Percentiles rank a stretch among this genome's conserved stretches.
Conservation (phyloP, 2,113 vertebrate species). For the Aplodontia rufa region DNA sequence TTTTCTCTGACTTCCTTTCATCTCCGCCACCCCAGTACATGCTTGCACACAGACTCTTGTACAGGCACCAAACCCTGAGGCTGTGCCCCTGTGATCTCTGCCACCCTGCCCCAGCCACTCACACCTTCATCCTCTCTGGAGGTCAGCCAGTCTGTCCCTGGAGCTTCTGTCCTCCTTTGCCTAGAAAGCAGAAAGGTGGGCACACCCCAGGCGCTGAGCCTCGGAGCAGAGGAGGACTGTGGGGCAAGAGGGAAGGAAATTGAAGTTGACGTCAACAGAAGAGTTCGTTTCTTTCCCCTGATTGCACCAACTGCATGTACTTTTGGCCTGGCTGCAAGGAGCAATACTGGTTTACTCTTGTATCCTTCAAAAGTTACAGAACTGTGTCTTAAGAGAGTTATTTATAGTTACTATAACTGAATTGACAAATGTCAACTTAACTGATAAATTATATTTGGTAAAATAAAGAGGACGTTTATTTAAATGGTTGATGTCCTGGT, state of each 20-base stretch:
- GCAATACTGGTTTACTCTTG: slow-evolving; percentile 82
- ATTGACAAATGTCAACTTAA: slow-evolving; percentile 84
- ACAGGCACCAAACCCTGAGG: neutral
- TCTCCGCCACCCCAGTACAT: neutral
- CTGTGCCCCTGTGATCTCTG: neutral
- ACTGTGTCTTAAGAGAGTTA: slow-evolving; percentile 84
- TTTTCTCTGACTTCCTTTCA: neutral
- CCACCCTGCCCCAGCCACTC: neutral
- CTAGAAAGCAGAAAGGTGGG: neutral
- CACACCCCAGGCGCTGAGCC: neutral
- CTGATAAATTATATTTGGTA: slow-evolving; percentile 90
- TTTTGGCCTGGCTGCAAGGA: slow-evolving; percentile 79
- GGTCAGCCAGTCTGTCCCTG: neutral
- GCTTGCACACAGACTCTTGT: slow-evolving; percentile 16
- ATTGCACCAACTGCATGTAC: slow-evolving; percentile 78
- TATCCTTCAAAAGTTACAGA: slow-evolving; percentile 79
- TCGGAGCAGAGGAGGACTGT: neutral
- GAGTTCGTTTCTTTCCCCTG: slow-evolving; percentile 29
- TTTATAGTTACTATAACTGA: slow-evolving; percentile 87
- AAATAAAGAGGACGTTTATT: slow-evolving; percentile 89
- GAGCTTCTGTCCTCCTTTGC: neutral
- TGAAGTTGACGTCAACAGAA: neutral
- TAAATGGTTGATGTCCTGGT: slow-evolving; percentile 72
- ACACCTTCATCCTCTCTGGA: neutral
- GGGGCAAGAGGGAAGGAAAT: neutral